Base-by-base conservation (phyloP, 1,140 invertebrate genomes). In the Planococcus citri region DNA sequence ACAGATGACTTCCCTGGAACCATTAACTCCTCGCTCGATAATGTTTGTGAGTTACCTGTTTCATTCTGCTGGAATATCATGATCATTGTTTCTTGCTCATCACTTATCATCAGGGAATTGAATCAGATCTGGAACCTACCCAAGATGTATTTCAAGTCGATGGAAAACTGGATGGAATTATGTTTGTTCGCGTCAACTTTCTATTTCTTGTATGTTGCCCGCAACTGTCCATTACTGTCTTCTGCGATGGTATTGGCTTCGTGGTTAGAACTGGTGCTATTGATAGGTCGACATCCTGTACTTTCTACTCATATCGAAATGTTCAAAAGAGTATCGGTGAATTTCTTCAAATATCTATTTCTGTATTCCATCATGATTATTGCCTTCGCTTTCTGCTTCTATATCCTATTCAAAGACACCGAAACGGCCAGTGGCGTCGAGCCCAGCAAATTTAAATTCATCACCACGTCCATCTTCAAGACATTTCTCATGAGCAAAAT, bases 331-430 rank as follows among this genome's bases (percentile, higher is more conserved):
- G 89, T 91, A 0, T 88, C 87, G 0, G 82, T 83, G 74, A 91
- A 88, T 72, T 92, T 92, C 73, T 82, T 88, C 10, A 88, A 88
- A 75, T 90, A 90, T 72, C 79, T 92, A 1, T 77, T 86, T 0
- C 87, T 88, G 77, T n/a, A n/a, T n/a, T n/a, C n/a, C n/a, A n/a
- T n/a, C n/a, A n/a, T n/a, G n/a, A n/a, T n/a, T n/a, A n/a, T 90
- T 24, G 89, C 89, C 1, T 92, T 92, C 76, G 87, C 87, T 0
- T 75, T 91, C 27, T 88, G 88, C 74, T 92, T 91, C 74, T 90
- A 86, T 73, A 84, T 85, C 10, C 76, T 91, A 17, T 90, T 90
- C 74, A 81, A 82, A 27, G n/a, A n/a, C n/a, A n/a, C n/a, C n/a
- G n/a, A n/a, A n/a, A n/a, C n/a, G n/a, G n/a, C n/a, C n/a, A n/a